Evolutionary conservation across 2,113 vertebrate species (phyloP).

Genomic region (Anas platyrhynchos): DNA sequence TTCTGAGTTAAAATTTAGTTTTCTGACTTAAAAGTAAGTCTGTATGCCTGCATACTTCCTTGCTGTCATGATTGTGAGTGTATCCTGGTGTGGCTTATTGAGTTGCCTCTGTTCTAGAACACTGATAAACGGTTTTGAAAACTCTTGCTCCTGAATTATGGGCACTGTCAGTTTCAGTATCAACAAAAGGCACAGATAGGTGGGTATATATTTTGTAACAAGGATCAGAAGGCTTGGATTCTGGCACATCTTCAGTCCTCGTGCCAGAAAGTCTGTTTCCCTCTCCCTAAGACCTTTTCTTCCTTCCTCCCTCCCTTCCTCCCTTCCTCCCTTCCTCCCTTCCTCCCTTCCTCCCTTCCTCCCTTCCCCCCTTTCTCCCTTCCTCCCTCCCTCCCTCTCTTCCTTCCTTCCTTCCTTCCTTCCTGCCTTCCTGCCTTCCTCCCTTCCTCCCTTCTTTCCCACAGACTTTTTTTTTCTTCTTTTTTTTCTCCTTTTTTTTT

Average conservation of each 20-base stretch:
- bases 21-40: not conserved
- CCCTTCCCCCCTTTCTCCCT: not conserved
- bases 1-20: constrained; percentile 11
- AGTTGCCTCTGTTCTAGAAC: not conserved
- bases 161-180: not conserved
- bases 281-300: not conserved
- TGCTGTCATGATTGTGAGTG: not conserved
- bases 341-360: too few relatives aligned
- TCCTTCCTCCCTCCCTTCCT: too few relatives aligned
- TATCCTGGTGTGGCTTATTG: not conserved
- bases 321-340: too few relatives aligned
- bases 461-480: too few relatives aligned
- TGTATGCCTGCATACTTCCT: not conserved
- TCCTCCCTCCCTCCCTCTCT: not conserved
- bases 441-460: too few relatives aligned
- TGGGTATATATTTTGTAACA: not conserved
- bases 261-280: not conserved
- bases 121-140: not conserved
- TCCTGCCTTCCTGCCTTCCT: too few relatives aligned
- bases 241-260: not conserved
- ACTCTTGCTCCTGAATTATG: not conserved
- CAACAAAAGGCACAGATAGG: not conserved
- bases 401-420: too few relatives aligned
- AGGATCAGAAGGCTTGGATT: not conserved
- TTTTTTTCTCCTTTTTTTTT: too few relatives aligned